These are phyloP conservation scores for Micrasema minimum DNA, from an alignment of 1,140 invertebrate genomes.

Conservation along the genomic window DNA sequence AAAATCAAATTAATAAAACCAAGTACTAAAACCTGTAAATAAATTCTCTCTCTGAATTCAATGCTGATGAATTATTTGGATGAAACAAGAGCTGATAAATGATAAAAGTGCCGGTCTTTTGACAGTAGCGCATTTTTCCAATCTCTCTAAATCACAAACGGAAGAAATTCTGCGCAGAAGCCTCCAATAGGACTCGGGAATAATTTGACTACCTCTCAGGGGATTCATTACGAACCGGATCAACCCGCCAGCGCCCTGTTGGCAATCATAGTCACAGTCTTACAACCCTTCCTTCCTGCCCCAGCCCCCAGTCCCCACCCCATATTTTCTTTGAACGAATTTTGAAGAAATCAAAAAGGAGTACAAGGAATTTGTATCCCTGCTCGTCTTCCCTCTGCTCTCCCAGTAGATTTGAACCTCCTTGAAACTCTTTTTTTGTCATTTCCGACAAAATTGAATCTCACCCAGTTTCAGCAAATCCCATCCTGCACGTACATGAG, in stretches of 20 bases:
- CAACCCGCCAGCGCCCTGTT: conserved; percentile 10
- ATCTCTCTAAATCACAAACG: conserved; percentile 39
- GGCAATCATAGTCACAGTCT: conserved; percentile 27
- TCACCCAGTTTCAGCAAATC: background rate
- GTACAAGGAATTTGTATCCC: conserved; percentile 1
- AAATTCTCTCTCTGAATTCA: no score
- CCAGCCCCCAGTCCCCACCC: no score
- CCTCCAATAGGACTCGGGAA: conserved; percentile 37
- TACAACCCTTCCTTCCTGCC: background rate
- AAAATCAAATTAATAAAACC: no score
- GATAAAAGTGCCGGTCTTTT: background rate
- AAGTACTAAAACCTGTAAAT: no score
- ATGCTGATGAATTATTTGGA: no score
- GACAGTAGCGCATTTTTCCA: conserved; percentile 41
- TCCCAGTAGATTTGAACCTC: background rate
- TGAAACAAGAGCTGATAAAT: no score
- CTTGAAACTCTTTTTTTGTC: conserved; percentile 12
- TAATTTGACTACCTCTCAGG: conserved; percentile 46
- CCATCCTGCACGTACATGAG: conserved; percentile 4
- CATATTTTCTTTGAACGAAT: conserved; percentile 15
- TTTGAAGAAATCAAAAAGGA: background rate
- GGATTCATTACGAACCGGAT: conserved; percentile 45
- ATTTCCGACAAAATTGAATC: conserved; percentile 33
- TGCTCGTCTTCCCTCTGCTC: background rate
- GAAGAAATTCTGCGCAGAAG: conserved; percentile 35